Percentiles rank a stretch among this genome's conserved stretches.
Conservation (phyloP, 2,113 vertebrate species). For the Peromyscus leucopus region DNA sequence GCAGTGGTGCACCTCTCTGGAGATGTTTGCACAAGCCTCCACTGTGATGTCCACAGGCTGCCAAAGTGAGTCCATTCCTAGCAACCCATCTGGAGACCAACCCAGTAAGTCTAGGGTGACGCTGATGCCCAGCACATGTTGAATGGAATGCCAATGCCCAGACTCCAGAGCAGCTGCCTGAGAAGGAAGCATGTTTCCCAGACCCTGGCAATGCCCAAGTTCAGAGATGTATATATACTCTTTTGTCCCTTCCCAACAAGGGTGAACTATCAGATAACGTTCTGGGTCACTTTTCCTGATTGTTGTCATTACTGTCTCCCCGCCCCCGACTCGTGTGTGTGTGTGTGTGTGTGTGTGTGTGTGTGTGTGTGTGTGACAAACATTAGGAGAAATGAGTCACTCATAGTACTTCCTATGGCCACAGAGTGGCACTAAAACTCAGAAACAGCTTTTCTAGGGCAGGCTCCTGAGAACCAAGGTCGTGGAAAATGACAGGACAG, state of each 20-base stretch:
- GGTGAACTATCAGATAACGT: neutral
- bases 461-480: conserved; percentile 29
- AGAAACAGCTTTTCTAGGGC: neutral
- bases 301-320: neutral
- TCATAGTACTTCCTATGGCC: neutral
- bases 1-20: neutral
- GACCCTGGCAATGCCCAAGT: neutral
- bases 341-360: no score
- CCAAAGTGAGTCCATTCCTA: neutral
- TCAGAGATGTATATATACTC: no score
- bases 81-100: neutral
- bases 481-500: neutral
- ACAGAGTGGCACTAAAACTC: conserved; percentile 36
- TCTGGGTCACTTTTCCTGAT: neutral
- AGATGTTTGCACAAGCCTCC: no score
- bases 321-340: neutral
- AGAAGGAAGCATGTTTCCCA: neutral
- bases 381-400: neutral
- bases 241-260: neutral
- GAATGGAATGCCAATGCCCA: neutral
- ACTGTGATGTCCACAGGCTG: no score
- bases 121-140: neutral
- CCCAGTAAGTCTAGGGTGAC: neutral
- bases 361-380: neutral
- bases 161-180: neutral